Evolutionary conservation across 2,888 invertebrate genomes (phyloP).

Genomic region (Drosophila lutescens): DNA sequence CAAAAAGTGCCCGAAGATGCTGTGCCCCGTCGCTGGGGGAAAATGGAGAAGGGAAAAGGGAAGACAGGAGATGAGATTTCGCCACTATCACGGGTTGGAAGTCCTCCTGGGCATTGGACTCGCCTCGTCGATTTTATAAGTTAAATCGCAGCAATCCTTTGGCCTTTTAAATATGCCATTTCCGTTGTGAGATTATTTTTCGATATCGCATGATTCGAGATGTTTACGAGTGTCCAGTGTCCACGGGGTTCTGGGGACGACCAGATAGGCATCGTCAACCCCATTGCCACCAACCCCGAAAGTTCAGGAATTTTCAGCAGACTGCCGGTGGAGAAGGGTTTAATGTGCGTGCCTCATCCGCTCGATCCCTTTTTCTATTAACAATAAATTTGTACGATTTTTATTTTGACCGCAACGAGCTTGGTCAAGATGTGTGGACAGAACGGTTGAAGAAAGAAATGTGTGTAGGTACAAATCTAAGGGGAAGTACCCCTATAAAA

Average conservation of each 20-base stretch:
- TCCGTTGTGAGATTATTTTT: slow-evolving; percentile 80
- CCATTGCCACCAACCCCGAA: not conserved
- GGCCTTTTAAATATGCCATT: slow-evolving; percentile 78
- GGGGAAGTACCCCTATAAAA: not conserved
- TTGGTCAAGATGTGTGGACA: slow-evolving; percentile 39
- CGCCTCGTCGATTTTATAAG: slow-evolving; percentile 68
- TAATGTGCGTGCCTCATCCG: slow-evolving; percentile 58
- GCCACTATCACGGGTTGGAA: slow-evolving; percentile 42
- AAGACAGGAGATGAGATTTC: slow-evolving; percentile 34
- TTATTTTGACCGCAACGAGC: slow-evolving; percentile 55
- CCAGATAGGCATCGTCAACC: slow-evolving; percentile 68
- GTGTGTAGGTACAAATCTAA: not conserved
- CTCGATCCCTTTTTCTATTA: slow-evolving; percentile 80
- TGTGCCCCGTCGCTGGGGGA: slow-evolving; percentile 15
- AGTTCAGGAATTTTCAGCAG: slow-evolving; percentile 19
- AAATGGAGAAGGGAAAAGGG: not conserved
- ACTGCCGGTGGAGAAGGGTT: slow-evolving; percentile 10
- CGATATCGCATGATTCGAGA: slow-evolving; percentile 73
- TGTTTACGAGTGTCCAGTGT: slow-evolving; percentile 74
- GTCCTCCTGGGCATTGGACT: slow-evolving; percentile 28
- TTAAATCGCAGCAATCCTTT: slow-evolving; percentile 76
- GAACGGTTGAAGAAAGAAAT: not conserved
- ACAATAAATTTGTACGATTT: slow-evolving; percentile 80
- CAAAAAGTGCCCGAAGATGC: slow-evolving; percentile 56
- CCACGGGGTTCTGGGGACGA: slow-evolving; percentile 37